Percentiles rank a stretch among this genome's conserved stretches.
These are phyloP conservation scores for Ochropacha duplaris DNA, from an alignment of 2,888 invertebrate species.

Conservation along the genomic window DNA sequence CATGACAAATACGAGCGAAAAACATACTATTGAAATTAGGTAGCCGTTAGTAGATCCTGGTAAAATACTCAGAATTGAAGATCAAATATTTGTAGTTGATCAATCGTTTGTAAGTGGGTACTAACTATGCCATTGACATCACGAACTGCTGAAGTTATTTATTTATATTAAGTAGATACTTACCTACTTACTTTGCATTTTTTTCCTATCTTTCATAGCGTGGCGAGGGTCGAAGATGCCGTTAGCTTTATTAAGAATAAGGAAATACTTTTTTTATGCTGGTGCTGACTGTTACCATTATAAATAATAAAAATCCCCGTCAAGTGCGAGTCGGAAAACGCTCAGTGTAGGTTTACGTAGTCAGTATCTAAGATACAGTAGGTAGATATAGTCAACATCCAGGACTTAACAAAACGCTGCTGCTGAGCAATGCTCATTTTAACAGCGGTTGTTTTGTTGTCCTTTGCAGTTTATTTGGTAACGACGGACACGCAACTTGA, in stretches of 20 bases:
- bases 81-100: not conserved
- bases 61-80: not conserved
- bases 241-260: slow-evolving; percentile 41
- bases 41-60: too few species aligned
- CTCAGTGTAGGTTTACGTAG: too few species aligned
- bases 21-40: too few species aligned
- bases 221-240: slow-evolving; percentile 50
- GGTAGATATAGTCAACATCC: too few species aligned
- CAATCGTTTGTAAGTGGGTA: not conserved
- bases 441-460: too few species aligned
- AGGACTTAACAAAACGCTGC: too few species aligned
- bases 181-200: slow-evolving; percentile 14
- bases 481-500: too few species aligned
- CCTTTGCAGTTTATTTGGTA: too few species aligned
- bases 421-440: too few species aligned
- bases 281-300: not conserved
- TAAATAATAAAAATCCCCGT: not conserved
- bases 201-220: slow-evolving; percentile 42
- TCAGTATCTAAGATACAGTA: too few species aligned
- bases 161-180: not conserved
- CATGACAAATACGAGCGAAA: too few species aligned
- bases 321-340: too few species aligned
- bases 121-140: not conserved
- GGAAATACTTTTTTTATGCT: slow-evolving; percentile 37
- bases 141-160: slow-evolving; percentile 1